Base-by-base conservation (phyloP, 2,888 invertebrate genomes). In the Ectemnius cavifrons region DNA sequence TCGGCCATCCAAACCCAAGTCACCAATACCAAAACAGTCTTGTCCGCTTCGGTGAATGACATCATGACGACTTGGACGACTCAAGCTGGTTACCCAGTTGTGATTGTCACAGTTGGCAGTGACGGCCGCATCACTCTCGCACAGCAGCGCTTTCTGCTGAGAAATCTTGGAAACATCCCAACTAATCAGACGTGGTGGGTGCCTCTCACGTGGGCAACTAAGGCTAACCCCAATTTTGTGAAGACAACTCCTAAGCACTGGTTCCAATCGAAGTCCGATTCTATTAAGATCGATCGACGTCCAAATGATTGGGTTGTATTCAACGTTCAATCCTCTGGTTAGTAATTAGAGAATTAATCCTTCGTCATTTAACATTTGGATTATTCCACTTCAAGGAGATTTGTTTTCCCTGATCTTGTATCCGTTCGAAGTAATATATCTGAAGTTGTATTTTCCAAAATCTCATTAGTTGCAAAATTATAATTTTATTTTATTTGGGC, bases 31-130 rank as follows among this genome's bases (percentile, higher is more conserved):
- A 0, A 14, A 68, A 1, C 6, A 66, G 0, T 37, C 0, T 45
- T 78, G 0, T 67, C 1, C 2, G 69, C 88, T 58, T 85, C 94
- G 0, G 94, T 97, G 14, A 94, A 95, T 88, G 88, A 92, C 49
- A 93, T 97, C 37, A 97, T 97, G 97, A 95, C 96, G 89, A 95
- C 96, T 0, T 97, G 97, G 97, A 97, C 97, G 0, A 92, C 94
- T 63, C 95, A 97, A 92, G 94, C 96, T 8, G 97, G 97, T 0
- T 97, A 95, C 91, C 97, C 97, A 0, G 92, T 97, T 0, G 91
- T 97, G 4, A 93, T 92, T 0, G 94, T 96, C 0, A 91, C 85
- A 0, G 92, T 96, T 68, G 6, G 66, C 69, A 94, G 95, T 71
- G 89, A 52, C 52, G n/a, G 16, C 3, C 91, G 91, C 69, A 92